A percentile compares a stretch with the other conserved stretches of the same genome.
These are phyloP conservation scores for Hemichromis elongatus DNA, from an alignment of 2,113 vertebrate species.

Conservation along the genomic window DNA sequence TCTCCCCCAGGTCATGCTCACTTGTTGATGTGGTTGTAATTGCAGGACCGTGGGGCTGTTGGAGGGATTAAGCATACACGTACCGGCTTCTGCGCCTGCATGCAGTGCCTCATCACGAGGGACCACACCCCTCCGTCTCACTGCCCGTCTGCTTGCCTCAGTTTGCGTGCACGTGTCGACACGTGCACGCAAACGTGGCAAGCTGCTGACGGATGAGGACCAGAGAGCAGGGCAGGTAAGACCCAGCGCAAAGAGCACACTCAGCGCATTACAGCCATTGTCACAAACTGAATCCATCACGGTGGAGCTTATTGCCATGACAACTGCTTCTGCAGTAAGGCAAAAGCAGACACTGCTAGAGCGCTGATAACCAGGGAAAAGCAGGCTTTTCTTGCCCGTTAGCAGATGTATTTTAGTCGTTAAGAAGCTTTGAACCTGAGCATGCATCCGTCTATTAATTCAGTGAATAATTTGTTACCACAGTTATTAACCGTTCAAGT, in stretches of 20 bases:
- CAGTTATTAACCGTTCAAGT: not conserved
- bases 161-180: fast-evolving
- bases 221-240: conserved; percentile 41
- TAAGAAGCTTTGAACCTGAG: conserved; percentile 13
- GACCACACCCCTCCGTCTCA: conserved; percentile 42
- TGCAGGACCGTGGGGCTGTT: not conserved
- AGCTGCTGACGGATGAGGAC: not conserved
- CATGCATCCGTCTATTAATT: not conserved
- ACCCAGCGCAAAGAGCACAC: conserved; percentile 51
- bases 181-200: not conserved
- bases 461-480: not conserved
- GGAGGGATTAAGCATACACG: not conserved
- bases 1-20: conserved; percentile 36
- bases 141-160: not conserved
- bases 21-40: conserved; percentile 46
- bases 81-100: not conserved
- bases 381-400: conserved; percentile 30
- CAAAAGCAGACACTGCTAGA: conserved; percentile 46
- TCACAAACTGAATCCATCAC: conserved; percentile 60
- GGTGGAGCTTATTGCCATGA: conserved; percentile 66
- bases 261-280: conserved; percentile 63
- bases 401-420: conserved; percentile 9
- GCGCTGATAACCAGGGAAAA: conserved; percentile 34
- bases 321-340: conserved; percentile 63
- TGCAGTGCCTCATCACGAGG: not conserved